Evolutionary conservation across 2,888 invertebrate genomes (phyloP).

Genomic region (Stramonita haemastoma): DNA sequence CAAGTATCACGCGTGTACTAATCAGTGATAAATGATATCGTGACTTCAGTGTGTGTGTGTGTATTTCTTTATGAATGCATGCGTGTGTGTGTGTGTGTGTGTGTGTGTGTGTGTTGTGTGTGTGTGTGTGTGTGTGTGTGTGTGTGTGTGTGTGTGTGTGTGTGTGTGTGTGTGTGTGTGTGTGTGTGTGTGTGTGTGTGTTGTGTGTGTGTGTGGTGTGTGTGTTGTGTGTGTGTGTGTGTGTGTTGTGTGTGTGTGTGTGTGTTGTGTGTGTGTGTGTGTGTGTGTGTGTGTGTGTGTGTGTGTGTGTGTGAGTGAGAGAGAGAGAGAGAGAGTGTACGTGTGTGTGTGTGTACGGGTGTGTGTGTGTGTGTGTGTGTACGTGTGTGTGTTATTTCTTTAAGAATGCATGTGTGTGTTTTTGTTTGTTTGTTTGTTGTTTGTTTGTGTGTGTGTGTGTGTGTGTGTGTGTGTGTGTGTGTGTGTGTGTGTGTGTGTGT

Average conservation of each 20-base stretch:
- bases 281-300: neutral
- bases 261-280: neutral
- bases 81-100: no score
- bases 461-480: no score
- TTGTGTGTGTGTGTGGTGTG: neutral
- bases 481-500: no score
- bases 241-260: neutral
- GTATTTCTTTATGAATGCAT: no score
- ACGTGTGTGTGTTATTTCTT: neutral
- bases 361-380: neutral
- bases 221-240: neutral
- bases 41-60: no score
- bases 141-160: no score
- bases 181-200: neutral
- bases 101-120: neutral
- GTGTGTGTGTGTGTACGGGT: neutral
- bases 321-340: no score
- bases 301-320: neutral
- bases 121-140: neutral
- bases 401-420: no score
- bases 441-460: no score
- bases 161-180: neutral
- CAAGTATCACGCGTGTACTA: no score
- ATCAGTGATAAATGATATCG: no score
- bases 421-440: no score